Base-by-base conservation (phyloP, 2,888 invertebrate species). In the Parnassius mnemosyne region DNA sequence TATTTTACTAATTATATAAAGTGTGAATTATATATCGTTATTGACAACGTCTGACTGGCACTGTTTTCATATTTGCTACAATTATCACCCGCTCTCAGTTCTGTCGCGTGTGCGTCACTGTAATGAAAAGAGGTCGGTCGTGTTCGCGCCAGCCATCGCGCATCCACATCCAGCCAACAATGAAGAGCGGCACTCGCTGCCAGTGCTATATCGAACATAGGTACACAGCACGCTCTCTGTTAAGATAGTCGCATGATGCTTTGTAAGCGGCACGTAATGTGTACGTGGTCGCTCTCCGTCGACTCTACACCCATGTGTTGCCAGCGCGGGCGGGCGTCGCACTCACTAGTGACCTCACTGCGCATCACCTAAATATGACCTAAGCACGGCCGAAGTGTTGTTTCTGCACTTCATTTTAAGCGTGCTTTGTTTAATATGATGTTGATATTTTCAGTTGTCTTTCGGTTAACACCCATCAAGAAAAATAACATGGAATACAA, bases 91-190 rank as follows among this genome's bases (percentile, higher is more conserved):
- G 57, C 66, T 65, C 64, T 65, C 64, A 64, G 63, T 67, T 67
- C 67, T 59, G 49, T 49, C 49, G 49, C 63, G 66, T 66, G 78
- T 76, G 78, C 82, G 86, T 87, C 84, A 83, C 83, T 87, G 84
- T 83, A 88, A 85, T 78, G 79, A 81, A 90, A 89, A 89, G 88
- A 89, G 89, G 88, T 88, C 89, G 87, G 71, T 74, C 79, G 80
- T 80, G 84, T 76, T 79, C 80, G 73, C 80, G 81, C 78, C 82
- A 80, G 69, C 71, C 72, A 69, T 75, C 74, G 76, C 79, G 75
- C 77, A 79, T 79, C 78, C 83, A 80, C 77, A 79, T 79, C 78
- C 83, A 80, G 81, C 83, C 85, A 83, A 86, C 87, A 83, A 78
- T 75, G 81, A 81, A 70, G 74, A 79, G 76, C 74, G 68, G 72